Evolutionary conservation across 1,140 invertebrate species (phyloP), one percentile per base, ranked within the genome.

Genomic region (Papilio dardanus): DNA sequence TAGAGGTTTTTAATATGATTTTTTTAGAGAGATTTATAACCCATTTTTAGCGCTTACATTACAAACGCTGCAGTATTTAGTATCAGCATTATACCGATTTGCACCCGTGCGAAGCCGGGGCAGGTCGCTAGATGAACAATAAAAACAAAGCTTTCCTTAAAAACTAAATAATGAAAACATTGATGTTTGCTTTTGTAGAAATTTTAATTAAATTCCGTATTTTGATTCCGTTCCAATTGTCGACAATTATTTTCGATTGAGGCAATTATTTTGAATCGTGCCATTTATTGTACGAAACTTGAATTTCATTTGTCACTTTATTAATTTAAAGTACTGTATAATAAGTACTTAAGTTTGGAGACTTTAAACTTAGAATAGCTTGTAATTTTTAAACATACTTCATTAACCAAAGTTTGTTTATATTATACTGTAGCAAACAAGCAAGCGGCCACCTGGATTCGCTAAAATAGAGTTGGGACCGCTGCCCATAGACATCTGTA

Each of bases 191-290:
- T 58, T 58, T 58, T 58, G 54, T 8, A 0, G 54, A 58, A 46
- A 10, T 58, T 54, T 58, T 58, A 58, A 58, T 58, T 58, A 58
- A 28, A 54, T 58, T 28, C 10, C 24, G 54, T 58, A 58, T 58
- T 58, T 58, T 58, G 54, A 58, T 58, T 58, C 54, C 54, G 54
- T 58, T 58, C 54, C 54, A 58, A 58, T 58, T 58, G 54, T 12
- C 24, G 54, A 24, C 54, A 58, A 58, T 58, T 58, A 58, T 58
- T 58, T 58, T 58, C 54, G 21, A 58, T 58, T 58, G 54, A 3
- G 54, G 54, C 54, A 58, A 58, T 58, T 58, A 58, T 21, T 58
- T 58, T 58, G 21, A 24, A 58, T 24, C 28, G 54, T 58, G 54
- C 54, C 21, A 58, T 58, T 58, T 58, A 58, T 24, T 58, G 1